These are phyloP conservation scores for Bhutanitis thaidina DNA, from an alignment of 2,888 invertebrate species.

Conservation along the genomic window DNA sequence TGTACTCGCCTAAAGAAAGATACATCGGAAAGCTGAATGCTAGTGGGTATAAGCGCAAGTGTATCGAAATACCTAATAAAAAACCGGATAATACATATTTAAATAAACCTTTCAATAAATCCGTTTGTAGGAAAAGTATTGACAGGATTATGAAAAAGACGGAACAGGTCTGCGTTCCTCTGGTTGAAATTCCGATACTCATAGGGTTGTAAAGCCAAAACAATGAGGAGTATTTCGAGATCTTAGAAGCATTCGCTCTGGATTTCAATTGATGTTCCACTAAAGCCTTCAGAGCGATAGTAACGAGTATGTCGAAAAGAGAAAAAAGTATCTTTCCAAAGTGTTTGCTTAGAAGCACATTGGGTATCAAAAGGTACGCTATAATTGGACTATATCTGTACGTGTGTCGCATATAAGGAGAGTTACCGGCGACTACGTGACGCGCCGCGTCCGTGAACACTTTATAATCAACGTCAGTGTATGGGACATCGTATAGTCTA, in stretches of 20 bases:
- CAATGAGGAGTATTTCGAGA: slow-evolving; percentile 52
- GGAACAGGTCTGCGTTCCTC: too few species aligned
- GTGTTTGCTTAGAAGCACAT: slow-evolving; percentile 83
- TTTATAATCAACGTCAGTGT: slow-evolving; percentile 97
- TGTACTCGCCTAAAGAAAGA: slow-evolving; percentile 61
- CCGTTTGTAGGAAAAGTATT: slow-evolving; percentile 82
- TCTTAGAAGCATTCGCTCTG: slow-evolving; percentile 30
- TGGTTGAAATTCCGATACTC: slow-evolving; percentile 92
- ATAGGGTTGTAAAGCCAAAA: slow-evolving; percentile 98
- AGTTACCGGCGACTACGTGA: slow-evolving; percentile 85
- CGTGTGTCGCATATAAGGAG: slow-evolving; percentile 94
- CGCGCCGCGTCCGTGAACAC: slow-evolving; percentile 97
- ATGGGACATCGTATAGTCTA: slow-evolving; percentile 85
- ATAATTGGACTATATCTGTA: slow-evolving; percentile 97
- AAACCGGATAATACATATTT: slow-evolving; percentile 84
- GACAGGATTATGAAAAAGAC: slow-evolving; percentile 90
- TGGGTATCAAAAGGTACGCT: slow-evolving; percentile 90
- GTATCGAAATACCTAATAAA: slow-evolving; percentile 91
- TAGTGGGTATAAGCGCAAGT: slow-evolving; percentile 95
- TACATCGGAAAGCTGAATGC: slow-evolving; percentile 91
- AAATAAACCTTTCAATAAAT: slow-evolving; percentile 45
- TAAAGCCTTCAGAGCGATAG: slow-evolving; percentile 84
- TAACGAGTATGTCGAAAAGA: slow-evolving; percentile 87
- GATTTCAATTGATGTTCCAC: slow-evolving; percentile 61
- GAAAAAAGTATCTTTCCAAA: slow-evolving; percentile 95